Conservation (phyloP, 2,113 vertebrate genomes). For the Tenebrosternarchus preto region DNA sequence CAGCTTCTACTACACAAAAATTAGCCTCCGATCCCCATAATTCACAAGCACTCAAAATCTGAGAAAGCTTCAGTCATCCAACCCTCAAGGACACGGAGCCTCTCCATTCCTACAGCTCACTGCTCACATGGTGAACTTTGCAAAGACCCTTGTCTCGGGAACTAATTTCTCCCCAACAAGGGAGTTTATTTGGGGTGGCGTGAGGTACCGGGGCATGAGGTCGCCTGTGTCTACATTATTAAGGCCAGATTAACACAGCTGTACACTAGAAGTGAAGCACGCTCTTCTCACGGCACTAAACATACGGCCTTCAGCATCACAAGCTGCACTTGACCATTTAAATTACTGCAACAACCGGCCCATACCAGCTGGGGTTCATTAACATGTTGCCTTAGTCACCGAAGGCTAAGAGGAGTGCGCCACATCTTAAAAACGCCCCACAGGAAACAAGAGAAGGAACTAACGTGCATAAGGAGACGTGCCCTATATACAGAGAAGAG, state of each 20-base stretch:
- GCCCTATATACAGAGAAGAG: constrained; percentile 7
- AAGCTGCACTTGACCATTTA: constrained; percentile 98
- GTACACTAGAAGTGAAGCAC: constrained; percentile 88
- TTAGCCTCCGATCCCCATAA: constrained; percentile 23
- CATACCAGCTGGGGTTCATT: constrained; percentile 94
- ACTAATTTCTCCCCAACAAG: constrained; percentile 69
- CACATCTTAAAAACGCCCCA: constrained; percentile 50
- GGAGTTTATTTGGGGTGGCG: constrained; percentile 70
- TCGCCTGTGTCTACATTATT: constrained; percentile 85
- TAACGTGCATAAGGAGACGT: constrained; percentile 1
- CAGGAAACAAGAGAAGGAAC: constrained; percentile 44
- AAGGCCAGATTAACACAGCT: constrained; percentile 98
- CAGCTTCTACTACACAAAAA: constrained; percentile 53
- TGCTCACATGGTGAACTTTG: constrained; percentile 61
- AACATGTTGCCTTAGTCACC: constrained; percentile 65
- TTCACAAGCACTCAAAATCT: constrained; percentile 49
- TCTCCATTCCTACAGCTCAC: constrained; percentile 56
- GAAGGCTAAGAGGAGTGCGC: constrained; percentile 56
- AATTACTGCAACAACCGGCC: constrained; percentile 92
- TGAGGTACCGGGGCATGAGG: constrained; percentile 78
- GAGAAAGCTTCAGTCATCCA: constrained; percentile 61
- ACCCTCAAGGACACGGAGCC: constrained; percentile 60
- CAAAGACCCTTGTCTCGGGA: constrained; percentile 66
- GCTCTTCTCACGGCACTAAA: constrained; percentile 83
- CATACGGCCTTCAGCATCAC: constrained; percentile 91